These are phyloP conservation scores for Henricia sp. DNA, from an alignment of 53 echinoderm and acorn worm genomes.

Conservation along the genomic window DNA sequence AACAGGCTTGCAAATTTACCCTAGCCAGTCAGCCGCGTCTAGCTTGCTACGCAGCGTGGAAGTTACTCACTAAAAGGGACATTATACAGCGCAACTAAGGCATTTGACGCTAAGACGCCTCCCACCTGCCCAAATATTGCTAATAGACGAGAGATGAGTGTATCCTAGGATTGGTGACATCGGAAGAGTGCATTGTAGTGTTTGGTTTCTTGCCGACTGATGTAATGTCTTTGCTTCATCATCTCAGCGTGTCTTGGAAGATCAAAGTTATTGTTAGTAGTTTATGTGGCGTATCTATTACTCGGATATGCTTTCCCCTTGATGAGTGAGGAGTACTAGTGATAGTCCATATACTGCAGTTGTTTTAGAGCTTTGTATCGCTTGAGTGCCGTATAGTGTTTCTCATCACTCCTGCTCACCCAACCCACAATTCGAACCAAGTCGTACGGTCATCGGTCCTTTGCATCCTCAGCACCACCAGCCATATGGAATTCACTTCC, in stretches of 20 bases:
- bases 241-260: not conserved
- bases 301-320: constrained; percentile 17
- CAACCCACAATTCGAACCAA: too few species aligned
- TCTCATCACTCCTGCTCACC: too few species aligned
- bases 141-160: constrained; percentile 34
- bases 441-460: too few species aligned
- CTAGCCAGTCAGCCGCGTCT: too few species aligned
- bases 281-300: not conserved
- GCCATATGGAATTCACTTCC: too few species aligned
- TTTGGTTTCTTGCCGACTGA: constrained; percentile 16
- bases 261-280: constrained; percentile 31
- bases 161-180: not conserved
- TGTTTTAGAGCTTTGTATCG: too few species aligned
- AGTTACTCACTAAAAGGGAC: constrained; percentile 27
- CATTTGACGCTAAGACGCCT: constrained; percentile 13
- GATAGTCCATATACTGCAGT: too few species aligned
- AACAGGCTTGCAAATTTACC: not conserved
- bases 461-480: too few species aligned
- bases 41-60: not conserved
- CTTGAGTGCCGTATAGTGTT: too few species aligned
- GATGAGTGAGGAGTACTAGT: too few species aligned
- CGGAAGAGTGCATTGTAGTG: not conserved
- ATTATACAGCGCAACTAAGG: not conserved
- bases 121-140: constrained; percentile 64
- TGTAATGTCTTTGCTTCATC: not conserved